Percentiles rank a stretch among this genome's conserved stretches.
Conservation (phyloP, 2,113 vertebrate genomes). For the Lepus timidus region DNA sequence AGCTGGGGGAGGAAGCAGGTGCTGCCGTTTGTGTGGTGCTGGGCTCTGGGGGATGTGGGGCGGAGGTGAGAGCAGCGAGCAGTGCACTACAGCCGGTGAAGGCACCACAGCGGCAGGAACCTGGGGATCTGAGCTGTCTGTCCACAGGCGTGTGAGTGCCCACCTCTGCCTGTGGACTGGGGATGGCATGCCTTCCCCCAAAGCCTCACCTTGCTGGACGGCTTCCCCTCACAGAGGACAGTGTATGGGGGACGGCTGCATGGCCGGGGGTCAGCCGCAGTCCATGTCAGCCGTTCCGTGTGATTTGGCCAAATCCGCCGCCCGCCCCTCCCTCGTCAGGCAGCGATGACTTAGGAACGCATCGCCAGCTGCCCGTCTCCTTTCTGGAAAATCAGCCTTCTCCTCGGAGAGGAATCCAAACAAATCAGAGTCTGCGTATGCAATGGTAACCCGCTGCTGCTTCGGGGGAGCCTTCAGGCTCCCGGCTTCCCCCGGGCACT, state of each 20-base stretch:
- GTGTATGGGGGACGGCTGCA: not conserved
- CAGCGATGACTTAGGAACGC: not conserved
- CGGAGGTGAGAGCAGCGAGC: not conserved
- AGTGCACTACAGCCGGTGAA: not conserved
- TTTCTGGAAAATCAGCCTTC: not conserved
- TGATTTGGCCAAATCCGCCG: not conserved
- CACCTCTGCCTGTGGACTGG: not conserved
- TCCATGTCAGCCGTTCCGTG: not conserved
- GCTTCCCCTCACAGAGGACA: not conserved
- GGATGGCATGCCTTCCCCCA: not conserved
- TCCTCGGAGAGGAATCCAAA: slow-evolving; percentile 6
- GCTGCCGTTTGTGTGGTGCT: no score
- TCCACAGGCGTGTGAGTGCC: not conserved
- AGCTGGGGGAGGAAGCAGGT: not conserved
- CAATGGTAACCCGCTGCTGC: not conserved
- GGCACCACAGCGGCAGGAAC: not conserved
- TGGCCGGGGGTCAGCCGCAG: not conserved
- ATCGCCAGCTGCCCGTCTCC: not conserved
- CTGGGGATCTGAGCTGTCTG: not conserved
- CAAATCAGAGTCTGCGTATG: not conserved
- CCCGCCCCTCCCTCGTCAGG: not conserved
- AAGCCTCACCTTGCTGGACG: not conserved
- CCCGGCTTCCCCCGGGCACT: not conserved
- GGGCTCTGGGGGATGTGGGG: not conserved
- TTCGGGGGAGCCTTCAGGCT: not conserved